Evolutionary conservation across 2,888 invertebrate species (phyloP), one percentile per base, ranked within the genome.

Genomic region (Meloe dianella): DNA sequence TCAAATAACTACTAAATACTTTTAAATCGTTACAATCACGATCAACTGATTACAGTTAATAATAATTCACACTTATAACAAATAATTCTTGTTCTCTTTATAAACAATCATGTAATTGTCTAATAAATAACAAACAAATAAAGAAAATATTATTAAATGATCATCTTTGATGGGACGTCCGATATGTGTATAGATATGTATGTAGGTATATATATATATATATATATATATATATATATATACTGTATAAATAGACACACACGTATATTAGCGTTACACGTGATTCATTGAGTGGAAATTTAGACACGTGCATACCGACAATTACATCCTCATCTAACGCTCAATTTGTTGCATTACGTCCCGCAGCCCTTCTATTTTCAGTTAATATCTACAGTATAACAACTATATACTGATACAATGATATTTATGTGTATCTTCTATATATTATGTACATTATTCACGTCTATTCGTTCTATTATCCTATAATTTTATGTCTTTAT

Each of bases 11-110:
- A 54, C 60, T 60, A 62, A 64, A 67, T 56, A 57, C 66, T 38
- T 65, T 59, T 38, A 61, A 68, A 68, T 64, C 54, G 56, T 38
- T 35, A n/a, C 57, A 41, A 60, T 57, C 61, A 58, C 38, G 58
- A 57, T 57, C 22, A 14, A 54, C 61, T 58, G 64, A 67, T 67
- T 61, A 64, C 59, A 54, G 20, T 41, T 59, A 27, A 57, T 30
- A 54, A 20, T 51, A 54, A 51, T 30, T 29, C 41, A 64, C 30
- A 60, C 22, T 24, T 17, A 35, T 10, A 54, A 14, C 3, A 4
- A 22, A 22, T 17, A 38, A 41, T 41, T 2, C 41, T n/a, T n/a
- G 27, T 12, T 24, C 47, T 2, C 30, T 12, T 14, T 14, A 35
- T 12, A 35, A 35, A 4, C 35, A 14, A 5, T 12, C 10, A 10